Base-by-base conservation (phyloP, 1,140 invertebrate genomes). In the Zaprionus ghesquierei region DNA sequence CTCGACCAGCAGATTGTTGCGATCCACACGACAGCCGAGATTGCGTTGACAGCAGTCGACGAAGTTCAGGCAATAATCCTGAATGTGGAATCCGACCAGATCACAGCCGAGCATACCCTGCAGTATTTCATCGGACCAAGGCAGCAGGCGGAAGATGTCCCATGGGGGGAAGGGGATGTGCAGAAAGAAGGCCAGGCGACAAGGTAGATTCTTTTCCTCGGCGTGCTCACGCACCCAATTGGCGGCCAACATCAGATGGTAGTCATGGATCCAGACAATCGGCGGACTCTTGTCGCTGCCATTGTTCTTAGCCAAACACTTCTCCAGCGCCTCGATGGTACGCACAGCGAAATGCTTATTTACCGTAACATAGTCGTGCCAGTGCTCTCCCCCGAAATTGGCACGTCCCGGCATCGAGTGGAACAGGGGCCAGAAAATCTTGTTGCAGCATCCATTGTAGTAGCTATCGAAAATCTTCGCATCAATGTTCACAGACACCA, bases 121-220 rank as follows among this genome's bases (percentile, higher is more conserved):
- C n/a, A 98, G 94, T 49, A 98, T 95, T 93, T 97, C 97, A 92
- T 98, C 97, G 49, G 96, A 96, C 96, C 97, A 97, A 3, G 97
- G 97, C 77, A 98, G 96, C 12, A 98, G 92, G 58, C 97, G 93
- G 92, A 97, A 97, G 54, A 98, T 97, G 81, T 98, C 97, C 97
- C 97, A 98, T 2, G 97, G 96, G 20, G 97, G 97, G 91, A 98
- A 98, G 0, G 97, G 97, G 90, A 98, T 98, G 91, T 98, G 97
- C 35, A 98, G 93, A 92, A 98, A 98, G 92, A 98, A 98, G 12
- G 96, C 97, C 56, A 98, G 92, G 89, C 97, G 97, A 75, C 95
- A 95, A 61, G 94, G 94, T 5, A 97, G 93, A 55, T 95, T 94
- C 78, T 96, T 95, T 77, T 97, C 96, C 77, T 97, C 96, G 10